Evolutionary conservation across 2,113 vertebrate species (phyloP).

Genomic region (Stercorarius parasiticus): DNA sequence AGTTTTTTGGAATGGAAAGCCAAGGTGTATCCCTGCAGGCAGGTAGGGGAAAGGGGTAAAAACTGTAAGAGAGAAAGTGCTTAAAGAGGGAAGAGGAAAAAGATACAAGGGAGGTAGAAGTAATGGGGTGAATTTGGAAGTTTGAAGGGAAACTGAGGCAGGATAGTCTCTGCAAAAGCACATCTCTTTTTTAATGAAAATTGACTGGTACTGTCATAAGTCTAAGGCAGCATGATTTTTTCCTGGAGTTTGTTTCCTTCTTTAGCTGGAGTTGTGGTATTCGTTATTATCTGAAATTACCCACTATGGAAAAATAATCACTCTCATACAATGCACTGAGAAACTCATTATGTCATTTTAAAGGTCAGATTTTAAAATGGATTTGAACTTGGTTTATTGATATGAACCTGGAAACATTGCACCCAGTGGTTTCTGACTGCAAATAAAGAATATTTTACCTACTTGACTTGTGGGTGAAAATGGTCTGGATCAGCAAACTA

Average conservation of each 20-base stretch:
- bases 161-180: not conserved
- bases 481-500: not conserved
- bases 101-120: not conserved
- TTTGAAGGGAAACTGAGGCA: not conserved
- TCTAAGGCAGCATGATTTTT: not conserved
- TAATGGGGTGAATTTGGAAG: not conserved
- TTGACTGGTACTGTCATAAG: not conserved
- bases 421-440: not conserved
- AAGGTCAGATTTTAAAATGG: constrained; percentile 18
- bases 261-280: not conserved
- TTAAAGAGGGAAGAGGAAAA: not conserved
- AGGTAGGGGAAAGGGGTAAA: not conserved
- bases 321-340: not conserved
- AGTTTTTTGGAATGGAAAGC: not conserved
- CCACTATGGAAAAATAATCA: constrained; percentile 1
- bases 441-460: not conserved
- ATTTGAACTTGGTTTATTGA: constrained; percentile 5
- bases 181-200: not conserved
- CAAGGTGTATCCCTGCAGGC: not conserved
- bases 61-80: not conserved
- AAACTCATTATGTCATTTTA: constrained; percentile 5
- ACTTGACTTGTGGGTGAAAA: not conserved
- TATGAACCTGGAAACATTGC: not conserved
- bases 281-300: not conserved
- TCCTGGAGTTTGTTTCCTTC: not conserved